Evolutionary conservation across 2,797 vertebrate genomes (phyloP).

Genomic region (Alectoris magna): DNA sequence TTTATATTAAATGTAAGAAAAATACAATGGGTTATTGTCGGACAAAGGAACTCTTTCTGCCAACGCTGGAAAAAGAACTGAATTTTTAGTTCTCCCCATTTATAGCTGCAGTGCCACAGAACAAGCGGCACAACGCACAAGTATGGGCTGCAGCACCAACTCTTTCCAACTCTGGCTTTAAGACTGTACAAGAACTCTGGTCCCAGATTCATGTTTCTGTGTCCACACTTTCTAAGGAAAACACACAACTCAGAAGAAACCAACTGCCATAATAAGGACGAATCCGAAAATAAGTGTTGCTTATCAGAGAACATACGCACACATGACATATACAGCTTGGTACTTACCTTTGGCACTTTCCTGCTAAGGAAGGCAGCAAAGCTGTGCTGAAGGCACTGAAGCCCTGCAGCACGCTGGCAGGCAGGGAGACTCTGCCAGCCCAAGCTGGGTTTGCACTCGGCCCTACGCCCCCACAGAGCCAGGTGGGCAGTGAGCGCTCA

Average conservation of each 20-base stretch:
- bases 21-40: neutral
- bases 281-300: neutral
- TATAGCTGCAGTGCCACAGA: neutral
- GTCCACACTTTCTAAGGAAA: neutral
- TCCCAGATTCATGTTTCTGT: neutral
- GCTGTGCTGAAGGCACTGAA: rapidly evolving
- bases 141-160: neutral
- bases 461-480: neutral
- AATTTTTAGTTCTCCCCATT: neutral
- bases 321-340: neutral
- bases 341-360: neutral
- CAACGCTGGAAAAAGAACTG: neutral
- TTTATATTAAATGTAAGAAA: neutral
- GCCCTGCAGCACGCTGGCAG: neutral
- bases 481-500: neutral
- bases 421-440: neutral
- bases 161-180: neutral
- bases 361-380: neutral
- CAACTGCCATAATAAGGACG: neutral
- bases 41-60: neutral
- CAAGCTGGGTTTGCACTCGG: neutral
- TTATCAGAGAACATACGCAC: neutral
- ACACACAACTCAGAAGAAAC: neutral
- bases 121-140: neutral
- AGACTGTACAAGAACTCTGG: neutral